Evolutionary conservation across 2,888 invertebrate species (phyloP).

Genomic region (Pyrochroa serraticornis): DNA sequence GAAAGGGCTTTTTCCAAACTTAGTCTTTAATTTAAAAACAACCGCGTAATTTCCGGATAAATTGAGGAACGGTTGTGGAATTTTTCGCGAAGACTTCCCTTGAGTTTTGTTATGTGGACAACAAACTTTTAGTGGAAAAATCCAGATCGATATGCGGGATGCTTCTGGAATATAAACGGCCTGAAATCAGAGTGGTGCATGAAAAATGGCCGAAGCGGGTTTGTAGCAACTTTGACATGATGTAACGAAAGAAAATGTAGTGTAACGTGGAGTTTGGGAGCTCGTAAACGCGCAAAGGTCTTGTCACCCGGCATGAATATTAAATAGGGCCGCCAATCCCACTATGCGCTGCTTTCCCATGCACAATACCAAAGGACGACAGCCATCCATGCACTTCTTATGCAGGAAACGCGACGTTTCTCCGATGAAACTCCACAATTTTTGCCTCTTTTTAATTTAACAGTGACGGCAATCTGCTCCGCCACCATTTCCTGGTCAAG

Average conservation of each 20-base stretch:
- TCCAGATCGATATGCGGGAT: constrained; percentile 13
- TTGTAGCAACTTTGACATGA: constrained; percentile 7
- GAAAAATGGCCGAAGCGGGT: constrained; percentile 15
- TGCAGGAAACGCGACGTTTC: too few relatives aligned
- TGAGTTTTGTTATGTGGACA: too few relatives aligned
- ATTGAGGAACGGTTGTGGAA: not conserved
- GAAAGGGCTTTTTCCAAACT: constrained; percentile 2
- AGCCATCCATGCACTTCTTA: too few relatives aligned
- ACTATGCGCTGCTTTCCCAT: not conserved
- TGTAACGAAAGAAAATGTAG: constrained; percentile 14
- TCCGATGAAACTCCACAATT: too few relatives aligned
- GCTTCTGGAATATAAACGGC: constrained; percentile 16
- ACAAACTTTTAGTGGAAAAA: not conserved
- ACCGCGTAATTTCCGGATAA: not conserved
- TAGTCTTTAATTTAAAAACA: not conserved
- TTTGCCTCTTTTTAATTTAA: too few relatives aligned
- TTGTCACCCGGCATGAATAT: constrained; percentile 10
- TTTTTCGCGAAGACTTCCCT: too few relatives aligned
- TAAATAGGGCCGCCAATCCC: constrained; percentile 1
- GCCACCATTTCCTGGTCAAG: constrained; percentile 7
- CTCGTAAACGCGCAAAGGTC: constrained; percentile 9
- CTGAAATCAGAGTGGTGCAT: constrained; percentile 9
- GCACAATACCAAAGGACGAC: too few relatives aligned
- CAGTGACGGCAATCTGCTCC: too few relatives aligned
- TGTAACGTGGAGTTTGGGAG: constrained; percentile 11